These are phyloP conservation scores for Ciconia maguari DNA, from an alignment of 2,113 vertebrate genomes.

Conservation along the genomic window DNA sequence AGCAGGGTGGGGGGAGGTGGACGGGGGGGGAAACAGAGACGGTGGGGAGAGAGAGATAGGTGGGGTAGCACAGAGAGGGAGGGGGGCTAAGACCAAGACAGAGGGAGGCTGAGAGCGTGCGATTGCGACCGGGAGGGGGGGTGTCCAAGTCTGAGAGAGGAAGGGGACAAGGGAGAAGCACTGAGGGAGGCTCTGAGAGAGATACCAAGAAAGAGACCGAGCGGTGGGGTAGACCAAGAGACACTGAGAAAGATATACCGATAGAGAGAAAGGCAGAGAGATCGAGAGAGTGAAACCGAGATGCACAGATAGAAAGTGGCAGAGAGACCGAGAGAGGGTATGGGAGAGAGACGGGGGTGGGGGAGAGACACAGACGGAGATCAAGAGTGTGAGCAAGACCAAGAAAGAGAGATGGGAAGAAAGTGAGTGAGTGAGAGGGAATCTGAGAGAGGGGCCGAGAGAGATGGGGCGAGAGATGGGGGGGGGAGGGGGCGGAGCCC, in stretches of 20 bases:
- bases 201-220: neutral
- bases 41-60: neutral
- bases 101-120: neutral
- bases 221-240: neutral
- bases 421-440: no score
- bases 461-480: no score
- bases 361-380: neutral
- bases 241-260: neutral
- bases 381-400: neutral
- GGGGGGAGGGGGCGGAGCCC: no score
- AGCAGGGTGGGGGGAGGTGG: no score
- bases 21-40: neutral
- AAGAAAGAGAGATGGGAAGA: neutral
- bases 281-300: neutral
- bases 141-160: neutral
- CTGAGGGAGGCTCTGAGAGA: neutral
- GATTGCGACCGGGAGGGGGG: neutral
- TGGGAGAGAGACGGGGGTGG: neutral
- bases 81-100: neutral
- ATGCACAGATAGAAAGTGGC: neutral
- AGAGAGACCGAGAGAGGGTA: neutral
- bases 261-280: neutral
- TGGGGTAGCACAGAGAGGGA: neutral
- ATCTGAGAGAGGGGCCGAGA: no score
- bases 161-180: neutral